Conservation (phyloP, 1,140 invertebrate species). For the Microplitis mediator region DNA sequence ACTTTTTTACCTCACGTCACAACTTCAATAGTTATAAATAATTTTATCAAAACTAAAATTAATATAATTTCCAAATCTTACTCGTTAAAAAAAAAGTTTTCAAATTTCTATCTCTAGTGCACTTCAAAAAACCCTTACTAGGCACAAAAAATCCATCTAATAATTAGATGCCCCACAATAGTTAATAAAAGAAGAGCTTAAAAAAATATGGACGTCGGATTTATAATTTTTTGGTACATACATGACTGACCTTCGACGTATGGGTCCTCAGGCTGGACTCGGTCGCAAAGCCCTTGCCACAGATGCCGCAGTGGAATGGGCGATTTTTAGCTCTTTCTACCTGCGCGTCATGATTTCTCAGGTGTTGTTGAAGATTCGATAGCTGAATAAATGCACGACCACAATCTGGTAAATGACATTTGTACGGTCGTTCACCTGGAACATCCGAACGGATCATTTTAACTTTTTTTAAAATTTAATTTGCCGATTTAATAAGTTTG, state of each 20-base stretch:
- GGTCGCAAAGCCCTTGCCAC: constrained; percentile 95
- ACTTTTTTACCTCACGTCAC: too few relatives aligned
- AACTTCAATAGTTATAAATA: too few relatives aligned
- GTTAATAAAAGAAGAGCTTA: constrained; percentile 25
- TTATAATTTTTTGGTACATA: constrained; percentile 62
- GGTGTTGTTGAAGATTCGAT: constrained; percentile 95
- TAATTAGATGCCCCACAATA: constrained; percentile 2
- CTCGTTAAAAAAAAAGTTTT: too few relatives aligned
- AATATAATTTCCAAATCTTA: too few relatives aligned
- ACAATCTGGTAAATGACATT: constrained; percentile 94
- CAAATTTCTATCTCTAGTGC: too few relatives aligned
- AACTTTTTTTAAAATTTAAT: constrained; percentile 22
- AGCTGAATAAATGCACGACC: constrained; percentile 96
- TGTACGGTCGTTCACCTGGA: constrained; percentile 94
- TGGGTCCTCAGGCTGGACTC: constrained; percentile 94
- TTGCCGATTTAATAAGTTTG: constrained; percentile 5
- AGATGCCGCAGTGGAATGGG: constrained; percentile 95
- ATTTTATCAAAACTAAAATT: too few relatives aligned
- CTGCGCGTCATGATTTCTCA: constrained; percentile 94
- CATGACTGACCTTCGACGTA: constrained; percentile 92
- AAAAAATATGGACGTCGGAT: constrained; percentile 58
- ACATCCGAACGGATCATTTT: constrained; percentile 50
- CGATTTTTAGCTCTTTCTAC: constrained; percentile 93
- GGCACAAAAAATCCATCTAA: background rate
- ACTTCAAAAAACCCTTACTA: too few relatives aligned